Evolutionary conservation across 1,140 invertebrate species (phyloP).

Genomic region (Macrobrachium nipponense): DNA sequence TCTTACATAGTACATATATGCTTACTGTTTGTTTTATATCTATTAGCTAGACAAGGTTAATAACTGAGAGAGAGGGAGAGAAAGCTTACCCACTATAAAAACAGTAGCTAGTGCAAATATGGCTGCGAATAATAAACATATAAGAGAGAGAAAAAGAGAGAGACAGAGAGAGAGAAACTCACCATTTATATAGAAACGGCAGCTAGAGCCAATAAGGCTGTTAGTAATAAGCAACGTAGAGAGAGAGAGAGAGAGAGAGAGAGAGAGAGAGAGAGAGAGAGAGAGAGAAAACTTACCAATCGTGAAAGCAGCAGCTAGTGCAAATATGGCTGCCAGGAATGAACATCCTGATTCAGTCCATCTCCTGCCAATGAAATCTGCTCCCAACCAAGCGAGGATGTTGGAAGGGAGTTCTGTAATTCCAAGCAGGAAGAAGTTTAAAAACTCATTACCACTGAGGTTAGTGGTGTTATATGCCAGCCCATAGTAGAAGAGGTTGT

Average conservation of each 20-base stretch:
- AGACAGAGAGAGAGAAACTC: not conserved
- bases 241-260: not conserved
- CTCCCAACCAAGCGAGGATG: constrained; percentile 67
- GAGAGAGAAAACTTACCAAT: constrained; percentile 33
- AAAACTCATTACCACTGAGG: constrained; percentile 76
- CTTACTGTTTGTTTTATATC: no score
- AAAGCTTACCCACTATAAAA: constrained; percentile 67
- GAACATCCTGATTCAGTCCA: constrained; percentile 68
- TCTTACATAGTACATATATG: no score
- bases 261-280: not conserved
- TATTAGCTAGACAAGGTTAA: no score
- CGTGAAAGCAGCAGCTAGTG: constrained; percentile 67
- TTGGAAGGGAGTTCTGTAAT: constrained; percentile 75
- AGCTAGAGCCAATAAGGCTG: no score
- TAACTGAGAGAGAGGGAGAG: not conserved
- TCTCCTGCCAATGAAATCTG: constrained; percentile 72
- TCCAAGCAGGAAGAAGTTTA: constrained; percentile 77
- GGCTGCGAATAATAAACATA: constrained; percentile 59
- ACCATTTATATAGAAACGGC: not conserved
- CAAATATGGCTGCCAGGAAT: constrained; percentile 55
- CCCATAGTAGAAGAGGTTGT: constrained; percentile 71
- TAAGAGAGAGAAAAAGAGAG: not conserved
- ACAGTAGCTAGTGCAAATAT: constrained; percentile 59
- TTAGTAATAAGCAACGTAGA: not conserved
- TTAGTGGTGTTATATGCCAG: constrained; percentile 75